Evolutionary conservation across 2,797 vertebrate species (phyloP), one percentile per base, ranked within the genome.

Genomic region (Enteromius unitaeniatus): DNA sequence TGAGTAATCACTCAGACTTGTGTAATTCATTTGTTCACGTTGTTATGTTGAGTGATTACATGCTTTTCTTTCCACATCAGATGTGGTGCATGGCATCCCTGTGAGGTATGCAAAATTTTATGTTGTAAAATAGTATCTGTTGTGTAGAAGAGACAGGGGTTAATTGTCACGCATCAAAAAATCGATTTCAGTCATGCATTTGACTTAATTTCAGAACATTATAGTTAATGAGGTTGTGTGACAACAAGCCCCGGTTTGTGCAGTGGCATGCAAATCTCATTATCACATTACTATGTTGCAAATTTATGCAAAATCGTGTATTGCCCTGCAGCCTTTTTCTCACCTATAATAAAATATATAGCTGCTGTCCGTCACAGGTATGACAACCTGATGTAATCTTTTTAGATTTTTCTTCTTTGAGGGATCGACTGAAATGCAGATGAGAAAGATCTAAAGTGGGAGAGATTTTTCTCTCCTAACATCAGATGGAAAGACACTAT

Each of bases 1-100:
- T 21, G 45, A 83, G 60, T 81, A 81, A 45, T 74, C 79, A 79
- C 86, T 85, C 89, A 86, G 62, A 47, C 70, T 69, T 65, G 88
- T 90, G 17, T n/a, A 62, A 86, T 89, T 87, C 82, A 75, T 81
- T 75, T 81, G 65, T 70, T 82, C 68, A 74, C 47, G 47, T 58
- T 40, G 47, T 73, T 23, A 28, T 62, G 49, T 62, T 78, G 78
- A 64, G n/a, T 68, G 42, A 47, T 78, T 72, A 28, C 47, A 53
- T 37, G 28, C 31, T 62, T 58, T 75, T 76, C 26, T 83, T 68
- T 78, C 2, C 37, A 47, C 37, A 49, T 77, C 47, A 76, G 72
- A 68, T 45, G 45, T 82, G 34, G 21, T 58, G 42, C 42, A 45
- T 13, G 31, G 40, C 31, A 53, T 65, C 28, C 28, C 34, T 53